Percentiles rank a stretch among this genome's conserved stretches.
phyloP scores from a whole-genome alignment of 1,140 invertebrate genomes.

The Sycobia sp. region DNA sequence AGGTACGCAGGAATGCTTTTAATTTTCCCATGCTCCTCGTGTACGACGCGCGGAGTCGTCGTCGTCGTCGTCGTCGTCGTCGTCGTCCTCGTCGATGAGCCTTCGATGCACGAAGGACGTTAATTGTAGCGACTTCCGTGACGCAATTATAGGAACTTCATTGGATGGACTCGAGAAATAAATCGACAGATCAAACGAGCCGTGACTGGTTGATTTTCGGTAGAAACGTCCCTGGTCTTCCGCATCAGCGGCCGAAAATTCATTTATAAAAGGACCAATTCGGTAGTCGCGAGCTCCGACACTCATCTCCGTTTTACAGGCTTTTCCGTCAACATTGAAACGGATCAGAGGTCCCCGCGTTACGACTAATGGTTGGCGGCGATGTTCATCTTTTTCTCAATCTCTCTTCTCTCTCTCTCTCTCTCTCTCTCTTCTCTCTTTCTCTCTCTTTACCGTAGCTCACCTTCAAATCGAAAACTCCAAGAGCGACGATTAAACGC shows the following conservation, averaged over 20 bases:
- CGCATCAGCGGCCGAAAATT: constrained; percentile 46
- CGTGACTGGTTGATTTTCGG: constrained; percentile 57
- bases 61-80: not conserved
- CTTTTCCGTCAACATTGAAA: constrained; percentile 58
- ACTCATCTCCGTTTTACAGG: constrained; percentile 49
- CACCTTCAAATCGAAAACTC: constrained; percentile 32
- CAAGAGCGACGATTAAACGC: constrained; percentile 29
- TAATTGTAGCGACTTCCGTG: no score
- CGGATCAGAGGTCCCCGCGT: constrained; percentile 44
- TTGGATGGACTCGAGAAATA: not conserved
- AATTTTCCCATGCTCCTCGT: not conserved
- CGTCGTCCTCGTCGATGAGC: not conserved
- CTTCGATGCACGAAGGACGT: no score
- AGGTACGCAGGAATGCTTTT: constrained; percentile 21
- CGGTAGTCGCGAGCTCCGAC: constrained; percentile 45
- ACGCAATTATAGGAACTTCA: not conserved
- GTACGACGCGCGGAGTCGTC: no score
- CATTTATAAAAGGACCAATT: constrained; percentile 53
- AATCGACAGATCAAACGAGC: constrained; percentile 11
- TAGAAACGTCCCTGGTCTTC: constrained; percentile 48
- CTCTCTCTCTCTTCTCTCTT: no score
- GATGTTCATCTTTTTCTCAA: constrained; percentile 36
- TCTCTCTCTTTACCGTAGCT: no score
- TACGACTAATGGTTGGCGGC: constrained; percentile 51
- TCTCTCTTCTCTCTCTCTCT: no score